Evolutionary conservation across 2,888 invertebrate genomes (phyloP).

Genomic region (Incurvaria masculella): DNA sequence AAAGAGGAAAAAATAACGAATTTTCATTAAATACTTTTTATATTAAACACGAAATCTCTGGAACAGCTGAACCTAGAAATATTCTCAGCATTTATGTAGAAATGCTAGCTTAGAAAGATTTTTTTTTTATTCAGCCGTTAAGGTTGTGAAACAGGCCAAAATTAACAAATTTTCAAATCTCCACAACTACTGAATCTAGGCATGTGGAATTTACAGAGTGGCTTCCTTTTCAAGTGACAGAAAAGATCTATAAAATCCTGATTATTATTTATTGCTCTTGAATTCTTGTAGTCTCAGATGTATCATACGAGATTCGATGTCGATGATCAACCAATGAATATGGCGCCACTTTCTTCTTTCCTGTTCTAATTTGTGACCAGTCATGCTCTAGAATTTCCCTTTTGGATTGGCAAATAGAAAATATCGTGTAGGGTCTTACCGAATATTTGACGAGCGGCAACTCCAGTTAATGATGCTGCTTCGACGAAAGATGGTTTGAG

Average conservation of each 20-base stretch:
- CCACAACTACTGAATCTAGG: no score
- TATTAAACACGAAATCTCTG: no score
- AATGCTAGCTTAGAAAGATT: no score
- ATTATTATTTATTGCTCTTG: conserved; percentile 17
- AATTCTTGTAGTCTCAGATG: conserved; percentile 4
- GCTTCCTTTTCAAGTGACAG: no score
- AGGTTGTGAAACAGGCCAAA: no score
- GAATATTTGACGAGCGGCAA: not conserved
- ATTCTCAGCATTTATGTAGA: no score
- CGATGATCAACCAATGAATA: not conserved
- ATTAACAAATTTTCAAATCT: no score
- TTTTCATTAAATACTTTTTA: no score
- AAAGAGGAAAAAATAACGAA: no score
- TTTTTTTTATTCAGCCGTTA: no score
- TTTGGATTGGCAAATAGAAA: not conserved
- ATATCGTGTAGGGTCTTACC: not conserved
- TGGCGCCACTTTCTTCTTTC: not conserved
- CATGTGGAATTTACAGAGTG: no score
- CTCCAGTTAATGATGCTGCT: not conserved
- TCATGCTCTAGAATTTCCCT: not conserved
- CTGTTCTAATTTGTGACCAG: not conserved
- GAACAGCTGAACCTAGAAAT: no score
- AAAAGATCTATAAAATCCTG: conserved; percentile 18
- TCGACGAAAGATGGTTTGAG: not conserved
- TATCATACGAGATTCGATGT: not conserved